Conservation (phyloP, 2,113 vertebrate species). For the Caranx melampygus region DNA sequence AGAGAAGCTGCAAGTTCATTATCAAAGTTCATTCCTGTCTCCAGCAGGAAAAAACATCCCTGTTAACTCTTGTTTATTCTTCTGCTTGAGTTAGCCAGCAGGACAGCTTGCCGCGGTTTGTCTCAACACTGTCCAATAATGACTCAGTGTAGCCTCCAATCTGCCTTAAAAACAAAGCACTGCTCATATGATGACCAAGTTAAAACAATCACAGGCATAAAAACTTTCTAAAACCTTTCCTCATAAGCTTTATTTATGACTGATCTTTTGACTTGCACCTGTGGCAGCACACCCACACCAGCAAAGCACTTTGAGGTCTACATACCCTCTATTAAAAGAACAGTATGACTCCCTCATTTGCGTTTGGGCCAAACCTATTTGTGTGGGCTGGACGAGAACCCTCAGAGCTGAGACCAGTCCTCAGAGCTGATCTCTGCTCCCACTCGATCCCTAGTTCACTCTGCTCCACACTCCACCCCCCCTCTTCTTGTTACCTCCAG, state of each 20-base stretch:
- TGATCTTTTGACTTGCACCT: neutral
- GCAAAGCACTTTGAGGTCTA: neutral
- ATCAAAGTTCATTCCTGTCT: too few relatives aligned
- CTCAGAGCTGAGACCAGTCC: neutral
- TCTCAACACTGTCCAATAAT: too few relatives aligned
- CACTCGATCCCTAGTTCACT: neutral
- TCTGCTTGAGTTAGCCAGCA: too few relatives aligned
- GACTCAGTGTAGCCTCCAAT: too few relatives aligned
- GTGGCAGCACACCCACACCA: neutral
- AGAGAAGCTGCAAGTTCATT: too few relatives aligned
- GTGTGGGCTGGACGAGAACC: slow-evolving; percentile 20
- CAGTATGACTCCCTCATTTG: neutral
- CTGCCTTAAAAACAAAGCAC: too few relatives aligned
- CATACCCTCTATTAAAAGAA: neutral
- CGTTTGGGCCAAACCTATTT: neutral
- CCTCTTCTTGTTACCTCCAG: neutral
- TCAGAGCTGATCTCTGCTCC: slow-evolving; percentile 10
- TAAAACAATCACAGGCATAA: neutral
- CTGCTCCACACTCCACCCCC: slow-evolving; percentile 1
- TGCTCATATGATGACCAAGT: too few relatives aligned
- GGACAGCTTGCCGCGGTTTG: too few relatives aligned
- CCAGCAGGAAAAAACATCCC: too few relatives aligned
- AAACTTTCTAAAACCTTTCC: neutral
- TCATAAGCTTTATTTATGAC: neutral
- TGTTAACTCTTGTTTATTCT: too few relatives aligned